Conservation (phyloP, 2,888 invertebrate species). For the Phyllotreta cruciferae region DNA sequence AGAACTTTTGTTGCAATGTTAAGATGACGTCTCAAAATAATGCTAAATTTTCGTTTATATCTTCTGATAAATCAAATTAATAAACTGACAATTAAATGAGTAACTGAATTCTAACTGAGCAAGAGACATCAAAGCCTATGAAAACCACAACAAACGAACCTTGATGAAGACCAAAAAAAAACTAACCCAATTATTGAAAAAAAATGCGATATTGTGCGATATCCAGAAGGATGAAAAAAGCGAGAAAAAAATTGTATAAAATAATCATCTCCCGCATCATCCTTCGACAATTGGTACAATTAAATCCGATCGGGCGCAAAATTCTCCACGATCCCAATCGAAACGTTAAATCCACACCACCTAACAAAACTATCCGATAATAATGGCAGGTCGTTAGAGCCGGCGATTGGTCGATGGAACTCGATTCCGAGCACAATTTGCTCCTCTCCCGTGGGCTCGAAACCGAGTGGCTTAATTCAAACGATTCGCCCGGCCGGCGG, state of each 20-base stretch:
- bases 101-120: too few relatives aligned
- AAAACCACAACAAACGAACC: too few relatives aligned
- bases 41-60: too few relatives aligned
- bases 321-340: neutral
- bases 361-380: neutral
- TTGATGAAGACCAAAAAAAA: neutral
- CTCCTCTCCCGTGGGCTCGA: conserved; percentile 47
- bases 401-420: conserved; percentile 51
- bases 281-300: neutral
- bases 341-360: conserved; percentile 1
- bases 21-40: too few relatives aligned
- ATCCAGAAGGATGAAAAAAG: too few relatives aligned
- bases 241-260: too few relatives aligned
- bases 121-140: too few relatives aligned
- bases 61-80: too few relatives aligned
- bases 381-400: conserved; percentile 48
- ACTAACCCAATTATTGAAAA: neutral
- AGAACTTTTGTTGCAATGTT: too few relatives aligned
- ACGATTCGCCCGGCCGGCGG: conserved; percentile 30
- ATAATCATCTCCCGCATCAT: too few relatives aligned
- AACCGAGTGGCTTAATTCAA: conserved; percentile 47
- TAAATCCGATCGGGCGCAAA: neutral
- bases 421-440: conserved; percentile 49
- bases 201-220: too few relatives aligned
- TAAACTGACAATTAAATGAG: too few relatives aligned